Percentiles rank a stretch among this genome's conserved stretches.
Conservation (phyloP, 1,140 invertebrate species). For the Dendrolimus punctatus region DNA sequence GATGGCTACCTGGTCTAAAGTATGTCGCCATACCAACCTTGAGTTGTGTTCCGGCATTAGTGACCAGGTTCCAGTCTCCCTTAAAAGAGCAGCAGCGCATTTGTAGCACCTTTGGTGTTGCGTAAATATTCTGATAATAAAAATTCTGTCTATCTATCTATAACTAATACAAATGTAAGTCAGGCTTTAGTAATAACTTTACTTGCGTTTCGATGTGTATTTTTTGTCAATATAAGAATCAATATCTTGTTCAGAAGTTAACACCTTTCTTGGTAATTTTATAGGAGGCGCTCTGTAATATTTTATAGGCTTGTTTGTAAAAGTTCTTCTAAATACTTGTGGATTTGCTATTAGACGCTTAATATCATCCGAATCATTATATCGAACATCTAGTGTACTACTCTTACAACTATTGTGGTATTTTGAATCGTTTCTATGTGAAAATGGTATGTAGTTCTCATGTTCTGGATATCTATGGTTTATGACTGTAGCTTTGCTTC, state of each 20-base stretch:
- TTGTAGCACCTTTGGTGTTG: too few relatives aligned
- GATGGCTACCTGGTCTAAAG: too few relatives aligned
- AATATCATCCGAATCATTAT: slow-evolving; percentile 5
- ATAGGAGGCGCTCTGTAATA: slow-evolving; percentile 12
- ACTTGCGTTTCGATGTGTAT: slow-evolving; percentile 1
- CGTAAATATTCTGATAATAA: too few relatives aligned
- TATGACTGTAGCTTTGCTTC: too few relatives aligned
- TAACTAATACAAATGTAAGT: not conserved
- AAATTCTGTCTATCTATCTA: not conserved
- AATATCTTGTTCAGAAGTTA: slow-evolving; percentile 34
- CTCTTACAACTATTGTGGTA: slow-evolving; percentile 18
- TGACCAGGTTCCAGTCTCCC: too few relatives aligned
- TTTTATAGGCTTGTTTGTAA: slow-evolving; percentile 3
- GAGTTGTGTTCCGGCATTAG: too few relatives aligned
- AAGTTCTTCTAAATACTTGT: not conserved
- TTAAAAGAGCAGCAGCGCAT: too few relatives aligned
- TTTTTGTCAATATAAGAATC: slow-evolving; percentile 17
- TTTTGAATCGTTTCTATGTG: slow-evolving; percentile 15
- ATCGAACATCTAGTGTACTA: not conserved
- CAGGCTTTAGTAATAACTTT: slow-evolving; percentile 2
- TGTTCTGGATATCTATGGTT: not conserved
- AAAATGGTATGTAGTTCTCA: slow-evolving; percentile 6
- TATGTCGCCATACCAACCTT: too few relatives aligned
- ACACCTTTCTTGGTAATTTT: slow-evolving; percentile 31
- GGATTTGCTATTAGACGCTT: slow-evolving; percentile 6